These are phyloP conservation scores for Helogale parvula DNA, from an alignment of 2,113 vertebrate species.

Conservation along the genomic window DNA sequence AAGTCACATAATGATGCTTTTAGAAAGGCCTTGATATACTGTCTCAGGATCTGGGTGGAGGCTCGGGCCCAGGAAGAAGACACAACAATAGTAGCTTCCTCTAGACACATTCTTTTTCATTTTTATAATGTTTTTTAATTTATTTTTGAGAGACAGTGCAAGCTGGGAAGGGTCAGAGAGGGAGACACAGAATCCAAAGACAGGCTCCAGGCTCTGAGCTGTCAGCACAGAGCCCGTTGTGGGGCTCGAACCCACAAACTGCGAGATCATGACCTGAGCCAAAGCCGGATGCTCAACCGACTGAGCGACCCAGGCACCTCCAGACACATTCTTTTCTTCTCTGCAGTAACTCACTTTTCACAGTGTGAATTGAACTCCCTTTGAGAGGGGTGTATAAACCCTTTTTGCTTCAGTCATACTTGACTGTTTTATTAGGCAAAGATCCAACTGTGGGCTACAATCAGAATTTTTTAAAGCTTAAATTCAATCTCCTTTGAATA, in stretches of 20 bases:
- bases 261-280: too few relatives aligned
- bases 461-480: not conserved
- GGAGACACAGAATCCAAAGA: too few relatives aligned
- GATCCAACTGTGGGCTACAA: not conserved
- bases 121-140: too few relatives aligned
- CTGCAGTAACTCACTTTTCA: not conserved
- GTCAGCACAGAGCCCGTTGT: too few relatives aligned
- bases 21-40: not conserved
- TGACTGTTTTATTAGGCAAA: constrained; percentile 20
- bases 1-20: not conserved
- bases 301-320: too few relatives aligned
- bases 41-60: not conserved
- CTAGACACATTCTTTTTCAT: not conserved
- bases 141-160: too few relatives aligned
- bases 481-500: not conserved
- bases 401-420: not conserved
- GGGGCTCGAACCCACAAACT: too few relatives aligned
- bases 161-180: too few relatives aligned
- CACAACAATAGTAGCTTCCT: not conserved
- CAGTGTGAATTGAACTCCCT: not conserved
- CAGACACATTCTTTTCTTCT: not conserved
- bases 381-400: not conserved
- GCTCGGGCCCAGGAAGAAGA: not conserved
- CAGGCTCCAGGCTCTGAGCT: too few relatives aligned
- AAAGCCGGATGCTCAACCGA: too few relatives aligned